Conservation (phyloP, 2,888 invertebrate genomes). For the Tribolium freemani region DNA sequence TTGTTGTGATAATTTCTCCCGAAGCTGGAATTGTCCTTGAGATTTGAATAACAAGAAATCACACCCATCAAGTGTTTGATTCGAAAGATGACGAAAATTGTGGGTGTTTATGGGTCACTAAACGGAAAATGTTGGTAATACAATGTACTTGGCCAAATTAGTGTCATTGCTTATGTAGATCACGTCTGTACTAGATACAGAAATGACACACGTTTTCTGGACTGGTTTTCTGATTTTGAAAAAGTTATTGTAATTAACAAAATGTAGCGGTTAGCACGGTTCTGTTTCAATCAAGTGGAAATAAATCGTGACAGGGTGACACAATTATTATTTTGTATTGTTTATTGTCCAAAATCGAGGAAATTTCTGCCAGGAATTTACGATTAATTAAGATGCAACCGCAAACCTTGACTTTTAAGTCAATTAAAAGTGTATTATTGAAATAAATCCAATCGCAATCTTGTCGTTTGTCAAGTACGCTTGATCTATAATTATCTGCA, state of each 20-base stretch:
- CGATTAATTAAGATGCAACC: background rate
- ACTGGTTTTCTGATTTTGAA: conserved; percentile 6
- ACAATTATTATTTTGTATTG: background rate
- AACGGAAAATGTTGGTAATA: conserved; percentile 34
- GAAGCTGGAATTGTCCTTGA: background rate
- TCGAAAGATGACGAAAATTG: conserved; percentile 34
- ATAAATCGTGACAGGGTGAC: conserved; percentile 2
- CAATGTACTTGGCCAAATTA: conserved; percentile 33
- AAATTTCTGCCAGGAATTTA: background rate
- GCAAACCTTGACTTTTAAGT: conserved; percentile 1
- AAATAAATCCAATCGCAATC: background rate
- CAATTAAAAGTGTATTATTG: background rate
- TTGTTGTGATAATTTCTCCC: conserved; percentile 17
- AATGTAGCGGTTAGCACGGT: conserved; percentile 15
- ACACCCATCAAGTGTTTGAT: background rate
- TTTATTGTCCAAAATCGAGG: background rate
- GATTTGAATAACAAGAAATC: background rate
- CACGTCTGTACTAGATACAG: conserved; percentile 13
- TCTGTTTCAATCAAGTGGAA: conserved; percentile 2
- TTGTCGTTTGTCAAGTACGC: background rate
- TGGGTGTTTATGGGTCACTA: conserved; percentile 41
- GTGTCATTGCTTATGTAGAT: conserved; percentile 38
- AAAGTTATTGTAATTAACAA: conserved; percentile 7
- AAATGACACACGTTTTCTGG: conserved; percentile 5
- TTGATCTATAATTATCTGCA: conserved; percentile 4